Conservation (phyloP, 35 echinoderm and acorn worm species). For the Ophioderma brevispina region DNA sequence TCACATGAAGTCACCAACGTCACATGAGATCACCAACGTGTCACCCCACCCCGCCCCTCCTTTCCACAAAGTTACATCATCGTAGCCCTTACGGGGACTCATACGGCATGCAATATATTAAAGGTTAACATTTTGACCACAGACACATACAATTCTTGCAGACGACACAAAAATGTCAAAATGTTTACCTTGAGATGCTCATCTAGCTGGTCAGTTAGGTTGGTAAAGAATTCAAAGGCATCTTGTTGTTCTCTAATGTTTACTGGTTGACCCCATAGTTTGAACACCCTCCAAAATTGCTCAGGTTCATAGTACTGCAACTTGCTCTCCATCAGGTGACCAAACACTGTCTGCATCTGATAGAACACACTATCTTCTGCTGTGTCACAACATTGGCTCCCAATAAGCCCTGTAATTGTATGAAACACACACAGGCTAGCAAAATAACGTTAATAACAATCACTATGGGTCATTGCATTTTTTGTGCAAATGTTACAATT, state of each 20-base stretch:
- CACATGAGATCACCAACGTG: too few relatives aligned
- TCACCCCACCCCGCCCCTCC: too few relatives aligned
- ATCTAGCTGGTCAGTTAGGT: constrained; percentile 92
- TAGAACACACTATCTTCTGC: constrained; percentile 88
- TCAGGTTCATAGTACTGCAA: constrained; percentile 98
- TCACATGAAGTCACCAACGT: too few relatives aligned
- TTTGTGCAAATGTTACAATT: background rate
- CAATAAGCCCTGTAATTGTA: constrained; percentile 42
- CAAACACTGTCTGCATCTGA: constrained; percentile 93
- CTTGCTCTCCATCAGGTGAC: constrained; percentile 91
- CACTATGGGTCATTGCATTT: background rate
- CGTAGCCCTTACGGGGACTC: too few relatives aligned
- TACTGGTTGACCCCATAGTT: constrained; percentile 96
- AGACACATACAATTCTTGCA: too few relatives aligned
- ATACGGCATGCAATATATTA: too few relatives aligned
- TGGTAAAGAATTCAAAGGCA: constrained; percentile 99
- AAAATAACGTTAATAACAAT: background rate
- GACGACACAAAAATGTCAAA: background rate
- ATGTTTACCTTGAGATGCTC: constrained; percentile 77
- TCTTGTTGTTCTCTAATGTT: constrained; percentile 99
- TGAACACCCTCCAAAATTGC: constrained; percentile 93
- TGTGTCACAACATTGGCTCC: constrained; percentile 43
- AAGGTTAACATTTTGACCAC: too few relatives aligned
- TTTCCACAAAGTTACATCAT: too few relatives aligned
- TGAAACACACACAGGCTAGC: too few relatives aligned